Base-by-base conservation (phyloP, 1,140 invertebrate genomes). In the Delia radicum region DNA sequence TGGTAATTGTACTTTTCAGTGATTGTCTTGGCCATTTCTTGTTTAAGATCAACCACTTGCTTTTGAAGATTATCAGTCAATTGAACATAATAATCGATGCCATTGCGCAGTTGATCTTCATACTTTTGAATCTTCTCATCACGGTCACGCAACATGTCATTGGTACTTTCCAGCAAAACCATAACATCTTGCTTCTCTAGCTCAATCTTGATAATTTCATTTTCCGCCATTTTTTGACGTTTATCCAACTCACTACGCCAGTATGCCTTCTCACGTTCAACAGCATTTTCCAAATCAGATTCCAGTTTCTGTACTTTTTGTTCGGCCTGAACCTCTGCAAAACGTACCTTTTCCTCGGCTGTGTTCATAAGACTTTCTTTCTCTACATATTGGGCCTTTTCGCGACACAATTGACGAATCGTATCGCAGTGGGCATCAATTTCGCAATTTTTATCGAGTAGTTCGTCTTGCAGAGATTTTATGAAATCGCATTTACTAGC, bases 181-280 rank as follows among this genome's bases (percentile, higher is more conserved):
- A 86, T 85, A 4, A 88, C 81, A 75, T 87, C 83, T 76, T 88
- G 88, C 73, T 88, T 89, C 79, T 89, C 88, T 67, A 88, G 74
- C 81, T 89, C 88, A 77, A 85, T 85, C 77, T 88, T 86, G 37
- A 88, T 88, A 10, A 89, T 84, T 74, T 85, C 87, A 61, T 87
- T 88, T 79, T 89, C 88, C 72, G 87, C 87, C 77, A 88, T 85
- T 63, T 87, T 86, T 82, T 89, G 88, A 55, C 87, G 87, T 77
- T 89, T 88, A 78, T 89, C 87, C 73, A 89, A 79, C 79, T 89
- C 88, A 24, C 80, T 83, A 2, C 85, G 83, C 78, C 84, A 86
- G 33, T 86, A 85, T 78, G 85, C 80, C 73, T 86, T 85, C 81
- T 87, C 82, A 26, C 87, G 82, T 72, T 86, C 81, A n/a, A 88